Evolutionary conservation across 2,888 invertebrate genomes (phyloP).

Genomic region (Griposia aprilina): DNA sequence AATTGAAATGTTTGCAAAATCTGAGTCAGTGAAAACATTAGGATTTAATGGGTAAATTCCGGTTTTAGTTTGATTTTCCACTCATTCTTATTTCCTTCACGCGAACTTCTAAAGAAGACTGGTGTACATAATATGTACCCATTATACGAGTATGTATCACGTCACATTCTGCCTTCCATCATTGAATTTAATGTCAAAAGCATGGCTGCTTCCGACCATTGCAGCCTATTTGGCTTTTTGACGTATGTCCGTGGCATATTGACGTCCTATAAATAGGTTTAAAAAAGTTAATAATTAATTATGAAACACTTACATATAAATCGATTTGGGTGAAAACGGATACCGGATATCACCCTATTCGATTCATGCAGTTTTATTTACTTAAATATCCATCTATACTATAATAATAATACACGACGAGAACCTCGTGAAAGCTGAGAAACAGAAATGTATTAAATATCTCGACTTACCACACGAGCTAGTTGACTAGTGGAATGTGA

Average conservation of each 20-base stretch:
- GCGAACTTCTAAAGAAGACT: neutral
- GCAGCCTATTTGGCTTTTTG: neutral
- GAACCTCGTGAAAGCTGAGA: neutral
- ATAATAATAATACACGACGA: neutral
- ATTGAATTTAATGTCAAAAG: neutral
- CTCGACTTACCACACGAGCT: no score
- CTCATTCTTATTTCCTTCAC: neutral
- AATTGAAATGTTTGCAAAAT: neutral
- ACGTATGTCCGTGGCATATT: neutral
- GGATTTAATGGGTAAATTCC: neutral
- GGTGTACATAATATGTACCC: neutral
- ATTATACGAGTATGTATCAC: no score
- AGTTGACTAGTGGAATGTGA: no score
- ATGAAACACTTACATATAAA: neutral
- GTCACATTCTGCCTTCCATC: neutral
- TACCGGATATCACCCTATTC: neutral
- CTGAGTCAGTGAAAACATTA: neutral
- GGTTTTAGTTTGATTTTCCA: neutral
- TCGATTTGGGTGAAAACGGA: neutral
- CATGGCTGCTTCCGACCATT: neutral
- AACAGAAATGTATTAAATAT: no score
- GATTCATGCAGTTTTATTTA: neutral
- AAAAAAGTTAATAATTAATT: neutral
- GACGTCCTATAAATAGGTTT: neutral
- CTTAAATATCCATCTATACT: neutral